Evolutionary conservation across 2,797 vertebrate genomes (phyloP).

Genomic region (Aplochiton taeniatus): DNA sequence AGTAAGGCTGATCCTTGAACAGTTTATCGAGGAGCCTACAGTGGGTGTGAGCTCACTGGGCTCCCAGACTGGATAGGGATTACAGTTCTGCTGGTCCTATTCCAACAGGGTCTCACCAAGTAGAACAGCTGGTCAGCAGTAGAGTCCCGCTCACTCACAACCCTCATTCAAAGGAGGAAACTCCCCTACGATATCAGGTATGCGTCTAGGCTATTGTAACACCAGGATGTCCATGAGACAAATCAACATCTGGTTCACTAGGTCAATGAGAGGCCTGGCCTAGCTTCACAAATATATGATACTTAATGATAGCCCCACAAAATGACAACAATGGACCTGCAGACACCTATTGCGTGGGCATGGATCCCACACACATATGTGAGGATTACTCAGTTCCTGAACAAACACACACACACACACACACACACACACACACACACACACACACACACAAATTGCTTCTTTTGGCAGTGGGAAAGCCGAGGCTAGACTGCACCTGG

Average conservation of each 20-base stretch:
- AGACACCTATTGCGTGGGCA: not conserved
- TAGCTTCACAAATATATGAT: slow-evolving; percentile 1
- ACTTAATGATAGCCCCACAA: not conserved
- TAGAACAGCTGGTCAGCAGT: too few species aligned
- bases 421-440: slow-evolving; percentile 14
- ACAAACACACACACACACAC: slow-evolving; percentile 11
- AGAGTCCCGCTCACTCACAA: not conserved
- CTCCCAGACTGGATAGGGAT: not conserved
- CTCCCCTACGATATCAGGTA: not conserved
- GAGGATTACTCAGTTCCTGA: slow-evolving; percentile 1
- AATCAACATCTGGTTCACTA: slow-evolving; percentile 24
- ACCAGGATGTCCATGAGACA: slow-evolving; percentile 1
- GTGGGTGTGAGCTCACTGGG: not conserved
- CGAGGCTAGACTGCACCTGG: slow-evolving; percentile 33
- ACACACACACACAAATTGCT: not conserved
- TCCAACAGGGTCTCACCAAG: not conserved
- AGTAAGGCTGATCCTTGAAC: too few species aligned
- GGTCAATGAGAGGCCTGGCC: slow-evolving; percentile 12
- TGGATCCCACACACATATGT: not conserved
- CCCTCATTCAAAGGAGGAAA: slow-evolving; percentile 17
- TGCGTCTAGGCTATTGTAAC: not conserved
- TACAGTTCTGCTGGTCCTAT: not conserved
- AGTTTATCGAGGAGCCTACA: too few species aligned
- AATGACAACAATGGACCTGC: not conserved
- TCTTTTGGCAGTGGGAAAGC: slow-evolving; percentile 20